Conservation (phyloP, 2,797 vertebrate species). For the Hapalemur alaotrensis region DNA sequence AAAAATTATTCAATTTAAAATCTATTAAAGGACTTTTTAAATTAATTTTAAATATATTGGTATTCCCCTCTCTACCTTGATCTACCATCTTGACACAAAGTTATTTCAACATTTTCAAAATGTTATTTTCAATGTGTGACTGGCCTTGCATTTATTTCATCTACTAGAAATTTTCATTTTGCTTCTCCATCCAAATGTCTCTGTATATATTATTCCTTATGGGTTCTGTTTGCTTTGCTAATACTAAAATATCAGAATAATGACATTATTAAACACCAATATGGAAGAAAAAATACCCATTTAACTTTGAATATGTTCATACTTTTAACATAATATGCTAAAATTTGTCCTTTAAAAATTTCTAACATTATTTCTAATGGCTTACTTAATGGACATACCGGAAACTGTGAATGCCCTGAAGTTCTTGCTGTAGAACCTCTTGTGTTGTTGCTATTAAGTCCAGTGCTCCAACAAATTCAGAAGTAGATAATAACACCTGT, state of each 20-base stretch:
- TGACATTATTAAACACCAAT: slow-evolving; percentile 16
- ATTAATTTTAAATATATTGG: slow-evolving; percentile 38
- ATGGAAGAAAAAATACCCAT: slow-evolving; percentile 37
- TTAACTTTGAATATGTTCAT: slow-evolving; percentile 38
- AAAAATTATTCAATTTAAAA: slow-evolving; percentile 27
- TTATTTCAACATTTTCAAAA: slow-evolving; percentile 42
- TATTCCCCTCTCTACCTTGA: not conserved
- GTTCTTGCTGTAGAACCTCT: slow-evolving; percentile 98
- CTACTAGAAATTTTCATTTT: slow-evolving; percentile 43
- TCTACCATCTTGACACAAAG: slow-evolving; percentile 38
- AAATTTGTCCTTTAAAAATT: slow-evolving; percentile 35
- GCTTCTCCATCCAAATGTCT: slow-evolving; percentile 32
- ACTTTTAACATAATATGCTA: slow-evolving; percentile 24
- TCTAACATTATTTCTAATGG: slow-evolving; percentile 40
- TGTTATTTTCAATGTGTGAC: slow-evolving; percentile 16
- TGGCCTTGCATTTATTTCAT: slow-evolving; percentile 6
- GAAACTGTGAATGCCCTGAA: slow-evolving; percentile 97
- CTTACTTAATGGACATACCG: slow-evolving; percentile 85
- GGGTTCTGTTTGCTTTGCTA: not conserved
- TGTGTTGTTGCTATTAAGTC: slow-evolving; percentile 98
- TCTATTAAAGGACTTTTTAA: slow-evolving; percentile 13
- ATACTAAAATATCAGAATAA: slow-evolving; percentile 39
- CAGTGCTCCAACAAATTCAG: slow-evolving; percentile 96
- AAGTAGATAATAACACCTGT: slow-evolving; percentile 96
- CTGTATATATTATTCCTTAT: not conserved